Base-by-base conservation (phyloP, 2,113 vertebrate species). In the Orthonyx spaldingii region DNA sequence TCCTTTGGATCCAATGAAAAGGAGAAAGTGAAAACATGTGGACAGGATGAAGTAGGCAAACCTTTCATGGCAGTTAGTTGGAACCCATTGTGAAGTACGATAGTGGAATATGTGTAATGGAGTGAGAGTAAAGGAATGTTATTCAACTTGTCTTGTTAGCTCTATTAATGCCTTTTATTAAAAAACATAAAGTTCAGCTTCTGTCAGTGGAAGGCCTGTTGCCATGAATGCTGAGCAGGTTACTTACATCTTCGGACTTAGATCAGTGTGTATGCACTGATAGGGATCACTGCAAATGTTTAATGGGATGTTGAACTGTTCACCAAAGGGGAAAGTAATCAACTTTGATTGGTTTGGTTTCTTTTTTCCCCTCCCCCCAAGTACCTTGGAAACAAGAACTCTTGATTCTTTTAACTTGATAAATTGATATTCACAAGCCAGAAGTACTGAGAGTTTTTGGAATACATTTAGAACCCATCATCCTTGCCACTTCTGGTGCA, bases 251-350 rank as follows among this genome's bases (percentile, higher is more conserved):
- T 85, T 61, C 90, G 81, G 63, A 44, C 68, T 86, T 69, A 14
- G 22, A 14, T 90, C 52, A 23, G 50, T 59, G 46, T 76, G 75
- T 79, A 59, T 63, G 35, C 64, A 57, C 59, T 49, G 50, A 6
- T 33, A 70, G 64, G 49, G 84, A 89, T 81, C 82, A 50, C 56
- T 5, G 14, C 77, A 65, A 18, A 69, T 37, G 18, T 95, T 88
- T 93, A 89, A 94, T 94, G 74, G 49, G 26, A 47, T 96, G 87
- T 77, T 61, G 85, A 96, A 35, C 77, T 89, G 46, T 46, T 91
- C 68, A 42, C 46, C 60, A 64, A 95, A 85, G 56, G 57, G 44
- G 44, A 84, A 90, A 66, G 57, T 86, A 71, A 76, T 78, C 57
- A 74, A 56, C 55, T 68, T 44, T 2, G 10, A 30, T n/a, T 33